Conservation (phyloP, 2,797 vertebrate species). For the Aulostomus chinensis region DNA sequence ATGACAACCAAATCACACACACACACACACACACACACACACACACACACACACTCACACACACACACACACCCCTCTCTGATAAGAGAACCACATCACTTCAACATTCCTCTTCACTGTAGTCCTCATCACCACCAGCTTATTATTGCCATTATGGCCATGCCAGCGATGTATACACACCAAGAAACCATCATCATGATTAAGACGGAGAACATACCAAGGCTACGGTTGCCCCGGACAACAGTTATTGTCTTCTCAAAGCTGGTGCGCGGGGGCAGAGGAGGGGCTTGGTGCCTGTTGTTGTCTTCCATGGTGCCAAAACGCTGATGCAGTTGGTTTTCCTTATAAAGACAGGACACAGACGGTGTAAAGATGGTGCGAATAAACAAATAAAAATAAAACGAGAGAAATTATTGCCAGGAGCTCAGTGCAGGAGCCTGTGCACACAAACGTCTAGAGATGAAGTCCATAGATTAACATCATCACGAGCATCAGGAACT, state of each 20-base stretch:
- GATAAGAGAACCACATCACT: conserved; percentile 26
- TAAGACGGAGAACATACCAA: conserved; percentile 88
- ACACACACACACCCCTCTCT: conserved; percentile 19
- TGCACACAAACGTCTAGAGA: background rate
- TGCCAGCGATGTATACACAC: conserved; percentile 73
- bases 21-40: background rate
- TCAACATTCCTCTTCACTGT: conserved; percentile 72
- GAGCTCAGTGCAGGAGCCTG: background rate
- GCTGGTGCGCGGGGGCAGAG: conserved; percentile 68
- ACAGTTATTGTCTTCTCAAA: conserved; percentile 91
- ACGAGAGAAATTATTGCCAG: background rate
- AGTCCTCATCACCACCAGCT: conserved; percentile 62
- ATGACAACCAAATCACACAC: conserved; percentile 1
- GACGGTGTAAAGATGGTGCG: background rate
- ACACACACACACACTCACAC: background rate
- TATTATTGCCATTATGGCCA: conserved; percentile 71
- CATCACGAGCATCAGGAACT: conserved; percentile 1
- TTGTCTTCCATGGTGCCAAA: conserved; percentile 66
- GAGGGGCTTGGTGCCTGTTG: conserved; percentile 41
- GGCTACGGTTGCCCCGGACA: conserved; percentile 94
- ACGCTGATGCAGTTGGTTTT: conserved; percentile 68
- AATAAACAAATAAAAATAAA: background rate
- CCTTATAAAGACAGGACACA: conserved; percentile 61
- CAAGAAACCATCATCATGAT: conserved; percentile 73
- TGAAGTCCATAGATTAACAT: conserved; percentile 9